Base-by-base conservation (phyloP, 53 echinoderm and acorn worm genomes). In the Apostichopus leukothele region DNA sequence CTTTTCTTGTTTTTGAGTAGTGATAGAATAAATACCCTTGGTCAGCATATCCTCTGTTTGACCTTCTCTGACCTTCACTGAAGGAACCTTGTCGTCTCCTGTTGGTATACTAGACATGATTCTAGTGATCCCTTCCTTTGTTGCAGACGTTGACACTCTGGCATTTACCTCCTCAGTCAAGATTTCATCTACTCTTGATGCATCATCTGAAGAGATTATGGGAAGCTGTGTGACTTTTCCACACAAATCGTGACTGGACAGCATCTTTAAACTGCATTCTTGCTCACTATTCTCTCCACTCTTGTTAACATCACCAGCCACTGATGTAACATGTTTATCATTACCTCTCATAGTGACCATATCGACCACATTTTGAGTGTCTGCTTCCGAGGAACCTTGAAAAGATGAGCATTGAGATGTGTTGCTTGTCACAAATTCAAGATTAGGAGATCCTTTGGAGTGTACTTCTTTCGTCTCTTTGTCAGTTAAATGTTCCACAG, bases 131-230 rank as follows among this genome's bases (percentile, higher is more conserved):
- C 39, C 39, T 39, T 39, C 39, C 39, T 39, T 3, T 39, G 39
- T 39, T 39, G 39, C 39, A 39, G 39, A 39, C 39, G 3, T 39
- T 39, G 39, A 39, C 39, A 39, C 39, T 39, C 3, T 39, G 10
- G 5, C 16, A 52, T 4, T 11, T 9, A 7, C 19, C 9, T 52
- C 51, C 7, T 79, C 79, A 51, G 79, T 4, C n/a, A 53, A 19
- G 18, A 79, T 52, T 52, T 51, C 79, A 79, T 51, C 79, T 10
- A 18, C 18, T 79, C 16, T 53, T 79, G 79, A 79, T 39, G 51
- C 52, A 79, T 79, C 79, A 79, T 12, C 50, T 53, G 79, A 79
- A 1, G 81, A 53, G 1, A 22, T 54, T 20, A 9, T 6, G 6
- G 71, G 14, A 19, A 71, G 6, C 4, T 71, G 16, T 71, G 1